phyloP scores from a whole-genome alignment of 2,113 vertebrate genomes.

The Siniperca knerii region DNA sequence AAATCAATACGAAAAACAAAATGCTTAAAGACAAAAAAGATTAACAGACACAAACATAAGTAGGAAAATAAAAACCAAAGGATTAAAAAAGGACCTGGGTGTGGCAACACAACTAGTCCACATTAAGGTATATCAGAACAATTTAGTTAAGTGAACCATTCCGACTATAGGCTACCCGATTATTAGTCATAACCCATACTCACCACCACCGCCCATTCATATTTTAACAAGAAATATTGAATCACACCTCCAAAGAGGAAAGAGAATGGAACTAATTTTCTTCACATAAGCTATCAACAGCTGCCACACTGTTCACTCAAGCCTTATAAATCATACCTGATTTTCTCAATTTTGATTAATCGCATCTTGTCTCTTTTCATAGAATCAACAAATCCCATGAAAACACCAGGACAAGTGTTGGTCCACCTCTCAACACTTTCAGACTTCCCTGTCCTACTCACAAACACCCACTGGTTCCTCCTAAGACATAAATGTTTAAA shows the following conservation, averaged over 20 bases:
- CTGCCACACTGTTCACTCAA: neutral
- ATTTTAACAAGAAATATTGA: neutral
- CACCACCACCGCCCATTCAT: neutral
- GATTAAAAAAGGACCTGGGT: neutral
- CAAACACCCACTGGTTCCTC: too few species aligned
- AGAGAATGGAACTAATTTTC: neutral
- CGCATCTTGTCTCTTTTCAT: neutral
- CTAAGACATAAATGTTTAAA: too few species aligned
- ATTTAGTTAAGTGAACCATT: slow-evolving; percentile 2
- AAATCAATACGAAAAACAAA: neutral
- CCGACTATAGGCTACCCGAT: neutral
- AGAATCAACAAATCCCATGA: neutral
- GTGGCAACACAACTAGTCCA: neutral
- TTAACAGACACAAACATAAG: neutral
- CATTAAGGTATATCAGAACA: neutral
- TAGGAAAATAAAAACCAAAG: neutral
- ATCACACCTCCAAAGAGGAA: neutral
- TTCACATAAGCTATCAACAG: neutral
- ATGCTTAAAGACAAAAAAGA: neutral
- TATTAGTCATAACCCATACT: neutral
- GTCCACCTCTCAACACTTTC: neutral
- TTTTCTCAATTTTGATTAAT: neutral
- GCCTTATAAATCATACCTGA: neutral
- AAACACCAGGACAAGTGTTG: neutral
- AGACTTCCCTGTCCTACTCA: too few species aligned